phyloP scores from a whole-genome alignment of 2,888 invertebrate genomes.

The Drosophila longiperda region DNA sequence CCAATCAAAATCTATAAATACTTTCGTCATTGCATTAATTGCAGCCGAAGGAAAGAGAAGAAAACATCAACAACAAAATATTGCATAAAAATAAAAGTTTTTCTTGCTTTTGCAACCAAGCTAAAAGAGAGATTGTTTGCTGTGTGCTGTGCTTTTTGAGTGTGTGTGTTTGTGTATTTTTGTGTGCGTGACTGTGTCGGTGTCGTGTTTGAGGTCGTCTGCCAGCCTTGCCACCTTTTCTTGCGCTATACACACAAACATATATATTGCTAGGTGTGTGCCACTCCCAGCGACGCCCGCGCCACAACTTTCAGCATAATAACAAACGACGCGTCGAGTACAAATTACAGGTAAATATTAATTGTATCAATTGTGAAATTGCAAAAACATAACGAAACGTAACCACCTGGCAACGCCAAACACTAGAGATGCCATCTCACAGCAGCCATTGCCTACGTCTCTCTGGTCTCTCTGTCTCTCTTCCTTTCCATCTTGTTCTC shows the following conservation, averaged over 20 bases:
- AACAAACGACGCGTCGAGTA: slow-evolving; percentile 15
- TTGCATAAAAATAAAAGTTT: slow-evolving; percentile 43
- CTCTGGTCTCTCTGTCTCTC: not conserved
- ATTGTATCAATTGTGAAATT: slow-evolving; percentile 3
- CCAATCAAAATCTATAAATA: slow-evolving; percentile 45
- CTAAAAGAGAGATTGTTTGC: slow-evolving; percentile 39
- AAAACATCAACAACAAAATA: slow-evolving; percentile 19
- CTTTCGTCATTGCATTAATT: slow-evolving; percentile 32
- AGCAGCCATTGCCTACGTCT: slow-evolving; percentile 24
- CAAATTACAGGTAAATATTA: slow-evolving; percentile 55
- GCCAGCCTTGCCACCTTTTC: slow-evolving; percentile 63
- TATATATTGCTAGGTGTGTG: slow-evolving; percentile 13
- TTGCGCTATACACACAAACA: slow-evolving; percentile 16
- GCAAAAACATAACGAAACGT: not conserved
- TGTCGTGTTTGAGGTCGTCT: slow-evolving; percentile 55
- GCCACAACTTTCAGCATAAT: slow-evolving; percentile 15
- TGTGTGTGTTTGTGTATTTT: slow-evolving; percentile 13
- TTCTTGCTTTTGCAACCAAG: slow-evolving; percentile 36
- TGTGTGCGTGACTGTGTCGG: slow-evolving; percentile 26
- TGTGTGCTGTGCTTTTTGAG: slow-evolving; percentile 22
- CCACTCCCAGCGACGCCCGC: slow-evolving; percentile 46
- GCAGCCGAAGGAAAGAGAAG: slow-evolving; percentile 20
- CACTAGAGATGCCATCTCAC: slow-evolving; percentile 26
- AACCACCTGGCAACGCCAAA: slow-evolving; percentile 45
- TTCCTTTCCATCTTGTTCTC: not conserved